Percentiles rank a stretch among this genome's conserved stretches.
Conservation (phyloP, 1,140 invertebrate genomes). For the Heliconius himera region DNA sequence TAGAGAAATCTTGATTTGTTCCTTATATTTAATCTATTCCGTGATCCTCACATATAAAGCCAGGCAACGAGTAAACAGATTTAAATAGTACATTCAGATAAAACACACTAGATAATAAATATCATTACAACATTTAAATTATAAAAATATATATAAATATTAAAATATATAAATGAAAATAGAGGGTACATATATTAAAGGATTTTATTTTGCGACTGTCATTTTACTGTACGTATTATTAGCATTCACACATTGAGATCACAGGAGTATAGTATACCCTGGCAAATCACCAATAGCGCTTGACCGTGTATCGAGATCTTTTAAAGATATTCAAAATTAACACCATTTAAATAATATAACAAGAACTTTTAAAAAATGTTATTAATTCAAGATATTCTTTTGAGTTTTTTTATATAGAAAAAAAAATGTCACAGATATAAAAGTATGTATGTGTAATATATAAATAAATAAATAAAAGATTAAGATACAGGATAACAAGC, state of each 20-base stretch:
- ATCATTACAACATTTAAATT: conserved; percentile 5
- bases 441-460: background rate
- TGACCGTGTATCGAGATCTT: conserved; percentile 30
- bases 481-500: conserved; percentile 33
- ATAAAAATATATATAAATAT: conserved; percentile 3
- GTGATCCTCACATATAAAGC: background rate
- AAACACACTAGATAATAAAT: background rate
- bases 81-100: background rate
- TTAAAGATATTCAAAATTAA: background rate
- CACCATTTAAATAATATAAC: conserved; percentile 5
- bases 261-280: conserved; percentile 75
- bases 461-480: conserved; percentile 32
- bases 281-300: conserved; percentile 65
- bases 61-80: background rate
- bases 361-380: background rate
- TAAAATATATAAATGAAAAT: conserved; percentile 1
- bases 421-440: background rate
- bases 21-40: background rate
- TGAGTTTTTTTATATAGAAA: background rate
- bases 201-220: conserved; percentile 58
- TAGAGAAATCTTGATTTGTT: background rate
- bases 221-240: conserved; percentile 42
- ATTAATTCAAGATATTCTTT: background rate
- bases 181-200: background rate
- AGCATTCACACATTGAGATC: conserved; percentile 77